These are phyloP conservation scores for Drosophila dives DNA, from an alignment of 2,888 invertebrate genomes.

Conservation along the genomic window DNA sequence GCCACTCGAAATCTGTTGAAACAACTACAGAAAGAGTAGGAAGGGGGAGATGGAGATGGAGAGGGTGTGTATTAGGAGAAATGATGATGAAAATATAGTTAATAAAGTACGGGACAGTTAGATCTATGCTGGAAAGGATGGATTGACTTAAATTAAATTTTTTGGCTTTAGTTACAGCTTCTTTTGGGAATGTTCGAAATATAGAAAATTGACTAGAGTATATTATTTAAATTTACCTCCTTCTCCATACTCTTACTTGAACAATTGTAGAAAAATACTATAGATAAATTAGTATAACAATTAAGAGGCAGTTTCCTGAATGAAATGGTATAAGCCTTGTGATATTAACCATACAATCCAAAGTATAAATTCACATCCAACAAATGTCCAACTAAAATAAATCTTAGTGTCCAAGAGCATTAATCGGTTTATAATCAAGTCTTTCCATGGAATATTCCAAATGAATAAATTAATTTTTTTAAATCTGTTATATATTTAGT, in stretches of 20 bases:
- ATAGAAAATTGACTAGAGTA: not conserved
- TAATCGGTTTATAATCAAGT: no score
- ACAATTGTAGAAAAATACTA: not conserved
- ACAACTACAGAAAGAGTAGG: not conserved
- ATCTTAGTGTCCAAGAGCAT: not conserved
- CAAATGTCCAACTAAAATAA: not conserved
- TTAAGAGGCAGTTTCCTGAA: not conserved
- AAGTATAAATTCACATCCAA: not conserved
- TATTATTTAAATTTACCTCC: not conserved
- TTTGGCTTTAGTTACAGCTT: not conserved
- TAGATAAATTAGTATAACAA: conserved; percentile 2
- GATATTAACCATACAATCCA: conserved; percentile 24
- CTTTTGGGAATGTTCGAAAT: not conserved
- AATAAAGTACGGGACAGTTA: not conserved
- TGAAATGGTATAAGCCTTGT: conserved; percentile 18
- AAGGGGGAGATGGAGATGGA: not conserved
- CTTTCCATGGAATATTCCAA: not conserved
- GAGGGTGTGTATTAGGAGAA: not conserved
- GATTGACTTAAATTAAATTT: not conserved
- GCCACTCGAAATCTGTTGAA: conserved; percentile 19
- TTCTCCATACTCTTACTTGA: not conserved
- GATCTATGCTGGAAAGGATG: not conserved
- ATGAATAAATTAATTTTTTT: not conserved
- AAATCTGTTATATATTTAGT: not conserved
- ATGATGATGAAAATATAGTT: not conserved